Conservation (phyloP, 2,113 vertebrate species). For the Oxyura jamaicensis region DNA sequence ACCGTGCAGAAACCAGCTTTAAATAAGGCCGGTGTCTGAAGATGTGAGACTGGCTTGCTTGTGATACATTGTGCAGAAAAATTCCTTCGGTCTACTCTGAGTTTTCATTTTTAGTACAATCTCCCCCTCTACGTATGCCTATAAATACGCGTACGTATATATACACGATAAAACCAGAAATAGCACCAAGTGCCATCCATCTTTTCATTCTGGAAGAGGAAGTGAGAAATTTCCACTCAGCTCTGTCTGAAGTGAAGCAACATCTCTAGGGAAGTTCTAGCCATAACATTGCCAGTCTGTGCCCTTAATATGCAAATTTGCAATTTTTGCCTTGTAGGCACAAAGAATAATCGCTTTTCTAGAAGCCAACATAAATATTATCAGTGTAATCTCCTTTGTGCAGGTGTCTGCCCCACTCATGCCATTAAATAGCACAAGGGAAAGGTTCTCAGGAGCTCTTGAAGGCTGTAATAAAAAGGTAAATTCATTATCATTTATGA, state of each 20-base stretch:
- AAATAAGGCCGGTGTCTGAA: neutral
- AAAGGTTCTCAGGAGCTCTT: neutral
- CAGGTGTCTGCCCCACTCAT: neutral
- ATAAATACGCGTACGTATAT: neutral
- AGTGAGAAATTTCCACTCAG: conserved; percentile 33
- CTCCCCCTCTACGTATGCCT: neutral
- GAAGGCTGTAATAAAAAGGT: neutral
- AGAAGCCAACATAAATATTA: neutral
- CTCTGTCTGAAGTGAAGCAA: neutral
- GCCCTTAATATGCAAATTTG: neutral
- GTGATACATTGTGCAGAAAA: rapidly evolving
- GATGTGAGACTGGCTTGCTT: neutral
- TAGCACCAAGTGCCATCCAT: neutral
- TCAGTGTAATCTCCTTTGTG: neutral
- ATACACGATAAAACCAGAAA: neutral
- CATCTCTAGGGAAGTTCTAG: conserved; percentile 6
- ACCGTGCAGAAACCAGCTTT: rapidly evolving
- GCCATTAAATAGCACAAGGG: neutral
- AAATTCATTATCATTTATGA: neutral
- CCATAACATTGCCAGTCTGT: neutral
- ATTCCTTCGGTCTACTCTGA: neutral
- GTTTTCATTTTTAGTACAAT: neutral
- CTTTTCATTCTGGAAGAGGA: neutral
- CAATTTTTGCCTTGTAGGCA: neutral
- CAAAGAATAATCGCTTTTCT: neutral